These are phyloP conservation scores for Leptocoma aspasia DNA, from an alignment of 2,113 vertebrate genomes.

Conservation along the genomic window DNA sequence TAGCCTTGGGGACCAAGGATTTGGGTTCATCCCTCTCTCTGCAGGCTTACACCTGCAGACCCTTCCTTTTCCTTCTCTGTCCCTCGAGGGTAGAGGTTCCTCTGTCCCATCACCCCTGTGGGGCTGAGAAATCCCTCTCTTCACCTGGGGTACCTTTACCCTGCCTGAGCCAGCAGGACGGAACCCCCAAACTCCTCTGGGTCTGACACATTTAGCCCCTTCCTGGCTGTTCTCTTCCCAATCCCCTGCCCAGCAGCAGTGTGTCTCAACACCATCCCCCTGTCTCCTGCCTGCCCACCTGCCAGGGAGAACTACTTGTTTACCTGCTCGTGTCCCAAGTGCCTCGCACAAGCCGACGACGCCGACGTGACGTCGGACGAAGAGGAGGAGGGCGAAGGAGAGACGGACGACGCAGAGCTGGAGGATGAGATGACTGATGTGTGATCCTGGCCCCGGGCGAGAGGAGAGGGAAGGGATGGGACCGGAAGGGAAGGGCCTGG, in stretches of 20 bases:
- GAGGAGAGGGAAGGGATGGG: background rate
- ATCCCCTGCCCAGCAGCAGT: background rate
- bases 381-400: constrained; percentile 87
- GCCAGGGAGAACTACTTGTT: constrained; percentile 97
- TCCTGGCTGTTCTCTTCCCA: accelerated
- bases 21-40: background rate
- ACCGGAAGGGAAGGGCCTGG: background rate
- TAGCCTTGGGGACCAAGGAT: background rate
- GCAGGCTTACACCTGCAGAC: background rate
- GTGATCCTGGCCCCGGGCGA: constrained; percentile 57
- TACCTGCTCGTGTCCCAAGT: constrained; percentile 92
- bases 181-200: background rate
- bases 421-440: constrained; percentile 99
- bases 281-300: background rate
- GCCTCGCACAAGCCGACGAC: constrained; percentile 86
- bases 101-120: background rate
- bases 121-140: background rate
- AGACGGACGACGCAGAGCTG: constrained; percentile 88
- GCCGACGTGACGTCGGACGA: constrained; percentile 91
- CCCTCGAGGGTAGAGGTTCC: background rate
- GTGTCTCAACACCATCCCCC: background rate
- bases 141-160: too few relatives aligned
- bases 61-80: background rate
- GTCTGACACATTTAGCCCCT: background rate
- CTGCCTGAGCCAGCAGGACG: background rate